Evolutionary conservation across 2,888 invertebrate species (phyloP), one percentile per base, ranked within the genome.

Genomic region (Venusia cambrica): DNA sequence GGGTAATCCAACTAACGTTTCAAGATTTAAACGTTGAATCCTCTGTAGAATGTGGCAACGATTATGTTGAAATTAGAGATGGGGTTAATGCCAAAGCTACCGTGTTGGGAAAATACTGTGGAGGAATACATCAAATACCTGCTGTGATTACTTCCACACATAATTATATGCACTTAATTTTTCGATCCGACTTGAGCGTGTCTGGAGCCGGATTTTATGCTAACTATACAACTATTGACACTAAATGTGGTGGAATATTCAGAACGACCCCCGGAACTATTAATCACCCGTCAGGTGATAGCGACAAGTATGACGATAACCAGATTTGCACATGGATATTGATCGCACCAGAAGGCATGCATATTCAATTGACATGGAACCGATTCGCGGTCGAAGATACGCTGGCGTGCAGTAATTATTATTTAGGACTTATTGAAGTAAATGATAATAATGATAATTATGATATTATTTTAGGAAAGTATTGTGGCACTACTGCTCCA

Each of bases 251-350:
- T 1, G 95, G 95, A 1, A 89, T 94, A 28, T 71, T 91, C 20
- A 92, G 88, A 46, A 81, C 84, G 1, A 58, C 77, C 1, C 79
- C 88, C 0, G 93, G 93, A 1, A 70, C 87, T 0, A 92, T 97
- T 35, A 87, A 88, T 11, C 88, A 93, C 31, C 95, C 96, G 0
- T 56, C 66, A 2, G 57, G 34, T 15, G 60, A 52, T 7, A 41
- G 26, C 5, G n/a, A 20, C 1, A 42, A 18, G 0, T 91, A 91
- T 15, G 50, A 52, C 7, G 75, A 88, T 35, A 73, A 87, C 13
- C 73, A 88, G 40, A 65, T 58, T 2, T 96, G 96, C 62, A 88
- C 77, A 5, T 97, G 97, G 97, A 75, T 93, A 5, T 89, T 97
- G 28, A 77, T 90, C 46, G 94, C 94, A 1, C 92, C 93, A 0